phyloP scores from a whole-genome alignment of 2,113 vertebrate genomes.

The Campylomormyrus numenius region DNA sequence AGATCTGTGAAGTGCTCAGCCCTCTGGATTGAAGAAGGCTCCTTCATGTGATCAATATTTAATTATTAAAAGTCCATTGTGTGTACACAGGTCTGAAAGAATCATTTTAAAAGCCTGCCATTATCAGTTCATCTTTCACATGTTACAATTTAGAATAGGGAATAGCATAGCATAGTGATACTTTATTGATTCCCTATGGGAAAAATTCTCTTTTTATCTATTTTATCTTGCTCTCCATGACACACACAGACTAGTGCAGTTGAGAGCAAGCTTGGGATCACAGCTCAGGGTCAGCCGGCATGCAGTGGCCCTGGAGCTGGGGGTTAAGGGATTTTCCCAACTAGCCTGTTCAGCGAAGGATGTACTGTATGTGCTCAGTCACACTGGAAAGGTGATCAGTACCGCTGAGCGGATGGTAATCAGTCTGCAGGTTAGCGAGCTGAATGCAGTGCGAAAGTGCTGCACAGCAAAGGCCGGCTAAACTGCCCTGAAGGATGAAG shows the following conservation, averaged over 20 bases:
- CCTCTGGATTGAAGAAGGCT: neutral
- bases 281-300: neutral
- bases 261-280: neutral
- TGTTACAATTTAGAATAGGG: neutral
- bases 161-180: neutral
- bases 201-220: neutral
- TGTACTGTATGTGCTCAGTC: neutral
- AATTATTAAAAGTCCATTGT: neutral
- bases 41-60: conserved; percentile 14
- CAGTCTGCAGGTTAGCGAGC: neutral
- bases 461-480: neutral
- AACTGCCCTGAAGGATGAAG: neutral
- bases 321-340: neutral
- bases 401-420: neutral
- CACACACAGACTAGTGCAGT: neutral
- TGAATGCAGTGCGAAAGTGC: neutral
- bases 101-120: neutral
- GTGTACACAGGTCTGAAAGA: neutral
- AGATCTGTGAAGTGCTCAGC: neutral
- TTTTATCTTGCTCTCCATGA: neutral
- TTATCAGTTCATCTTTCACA: neutral
- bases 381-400: neutral
- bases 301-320: neutral
- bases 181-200: neutral
- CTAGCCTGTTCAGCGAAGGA: neutral